phyloP scores from a whole-genome alignment of 2,888 invertebrate genomes.

The Plutella xylostella region DNA sequence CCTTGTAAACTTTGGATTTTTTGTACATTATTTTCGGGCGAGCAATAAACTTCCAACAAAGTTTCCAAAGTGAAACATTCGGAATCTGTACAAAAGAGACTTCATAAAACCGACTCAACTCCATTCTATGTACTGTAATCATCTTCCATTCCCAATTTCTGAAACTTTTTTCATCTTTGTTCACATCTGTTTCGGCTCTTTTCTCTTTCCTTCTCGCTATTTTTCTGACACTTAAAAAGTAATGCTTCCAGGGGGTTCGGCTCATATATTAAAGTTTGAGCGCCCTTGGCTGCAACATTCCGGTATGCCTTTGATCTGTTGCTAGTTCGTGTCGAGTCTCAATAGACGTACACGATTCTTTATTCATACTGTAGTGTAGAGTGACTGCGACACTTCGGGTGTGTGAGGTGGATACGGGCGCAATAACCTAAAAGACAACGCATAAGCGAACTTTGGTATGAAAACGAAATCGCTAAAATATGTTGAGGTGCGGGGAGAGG shows the following conservation, averaged over 20 bases:
- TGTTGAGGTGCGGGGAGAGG: too few species aligned
- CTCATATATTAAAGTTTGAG: constrained; percentile 5
- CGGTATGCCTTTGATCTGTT: constrained; percentile 1
- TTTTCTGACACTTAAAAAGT: constrained; percentile 28
- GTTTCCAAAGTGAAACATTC: constrained; percentile 51
- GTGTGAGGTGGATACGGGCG: too few species aligned
- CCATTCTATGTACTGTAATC: constrained; percentile 64
- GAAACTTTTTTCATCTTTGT: constrained; percentile 67
- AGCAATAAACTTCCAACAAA: constrained; percentile 36
- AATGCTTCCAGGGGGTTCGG: constrained; percentile 3
- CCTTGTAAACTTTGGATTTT: constrained; percentile 39
- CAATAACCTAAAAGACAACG: too few species aligned
- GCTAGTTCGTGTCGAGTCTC: neutral
- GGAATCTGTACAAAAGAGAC: constrained; percentile 55
- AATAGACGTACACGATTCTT: constrained; percentile 10
- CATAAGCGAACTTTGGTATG: too few species aligned
- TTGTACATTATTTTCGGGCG: constrained; percentile 35
- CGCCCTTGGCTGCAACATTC: neutral
- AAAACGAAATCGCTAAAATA: too few species aligned
- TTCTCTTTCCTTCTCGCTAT: constrained; percentile 40
- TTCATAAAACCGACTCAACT: constrained; percentile 62
- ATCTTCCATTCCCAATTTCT: constrained; percentile 56
- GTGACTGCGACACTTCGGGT: too few species aligned
- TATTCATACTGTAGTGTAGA: too few species aligned
- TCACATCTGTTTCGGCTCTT: constrained; percentile 57